These are phyloP conservation scores for Cephus rjabovi DNA, from an alignment of 2,888 invertebrate species.

Conservation along the genomic window DNA sequence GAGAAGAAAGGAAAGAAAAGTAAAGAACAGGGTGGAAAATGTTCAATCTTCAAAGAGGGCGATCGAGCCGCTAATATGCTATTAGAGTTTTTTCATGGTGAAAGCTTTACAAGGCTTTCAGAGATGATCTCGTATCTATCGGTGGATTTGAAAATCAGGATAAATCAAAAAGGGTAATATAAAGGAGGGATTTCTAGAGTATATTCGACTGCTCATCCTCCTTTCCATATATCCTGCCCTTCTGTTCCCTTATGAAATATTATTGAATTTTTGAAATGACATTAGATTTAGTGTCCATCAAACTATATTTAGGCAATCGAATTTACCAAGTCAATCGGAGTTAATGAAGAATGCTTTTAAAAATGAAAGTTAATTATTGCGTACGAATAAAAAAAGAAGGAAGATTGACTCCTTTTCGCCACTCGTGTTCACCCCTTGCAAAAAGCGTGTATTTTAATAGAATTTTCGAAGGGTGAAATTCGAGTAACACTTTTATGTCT, in stretches of 20 bases:
- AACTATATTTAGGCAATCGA: background rate
- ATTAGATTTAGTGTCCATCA: conserved; percentile 4
- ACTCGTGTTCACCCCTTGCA: background rate
- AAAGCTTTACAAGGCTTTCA: background rate
- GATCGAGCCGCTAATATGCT: background rate
- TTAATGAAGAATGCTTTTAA: background rate
- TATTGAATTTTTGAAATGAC: background rate
- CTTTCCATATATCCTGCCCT: background rate
- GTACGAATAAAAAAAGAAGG: background rate
- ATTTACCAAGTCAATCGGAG: background rate
- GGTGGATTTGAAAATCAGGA: background rate
- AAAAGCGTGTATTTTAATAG: background rate
- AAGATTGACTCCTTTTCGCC: background rate
- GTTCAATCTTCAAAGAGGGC: background rate
- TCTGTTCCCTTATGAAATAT: background rate
- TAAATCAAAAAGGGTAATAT: background rate
- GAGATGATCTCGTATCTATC: background rate
- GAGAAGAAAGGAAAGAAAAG: background rate
- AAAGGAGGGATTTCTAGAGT: background rate
- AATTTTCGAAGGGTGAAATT: background rate
- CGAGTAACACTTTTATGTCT: background rate
- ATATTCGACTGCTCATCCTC: background rate
- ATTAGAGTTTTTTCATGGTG: background rate
- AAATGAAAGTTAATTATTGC: conserved; percentile 1
- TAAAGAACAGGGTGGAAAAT: background rate